Percentiles rank a stretch among this genome's conserved stretches.
Conservation (phyloP, 2,888 invertebrate genomes). For the Rhamphomyia laevipes region DNA sequence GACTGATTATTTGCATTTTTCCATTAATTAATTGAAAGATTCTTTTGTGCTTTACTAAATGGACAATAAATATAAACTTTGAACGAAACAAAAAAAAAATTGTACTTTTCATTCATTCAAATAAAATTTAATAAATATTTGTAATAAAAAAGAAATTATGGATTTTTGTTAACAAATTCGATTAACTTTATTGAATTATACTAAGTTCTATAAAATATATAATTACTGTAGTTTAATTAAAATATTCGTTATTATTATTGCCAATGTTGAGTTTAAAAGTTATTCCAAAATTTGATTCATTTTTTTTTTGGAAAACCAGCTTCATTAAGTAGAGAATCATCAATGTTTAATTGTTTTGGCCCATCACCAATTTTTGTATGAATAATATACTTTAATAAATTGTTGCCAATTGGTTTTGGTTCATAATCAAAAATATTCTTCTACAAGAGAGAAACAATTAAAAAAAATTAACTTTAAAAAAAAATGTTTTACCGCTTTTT, state of each 20-base stretch:
- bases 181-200: no score
- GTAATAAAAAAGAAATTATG: no score
- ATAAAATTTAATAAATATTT: no score
- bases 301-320: constrained; percentile 36
- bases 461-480: neutral
- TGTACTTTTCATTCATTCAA: no score
- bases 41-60: no score
- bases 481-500: neutral
- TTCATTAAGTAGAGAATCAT: constrained; percentile 41
- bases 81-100: no score
- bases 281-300: neutral
- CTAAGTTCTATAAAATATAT: no score
- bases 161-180: no score
- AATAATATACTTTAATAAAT: constrained; percentile 68
- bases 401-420: constrained; percentile 24
- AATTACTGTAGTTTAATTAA: no score
- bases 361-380: constrained; percentile 74
- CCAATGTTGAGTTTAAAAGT: neutral
- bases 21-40: no score
- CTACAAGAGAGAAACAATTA: constrained; percentile 11
- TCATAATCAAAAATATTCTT: constrained; percentile 3
- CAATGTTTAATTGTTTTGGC: constrained; percentile 41
- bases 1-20: no score
- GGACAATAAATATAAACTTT: no score
- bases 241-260: neutral